Evolutionary conservation across 2,797 vertebrate genomes (phyloP).

Genomic region (Sebastes kiyomatsui): DNA sequence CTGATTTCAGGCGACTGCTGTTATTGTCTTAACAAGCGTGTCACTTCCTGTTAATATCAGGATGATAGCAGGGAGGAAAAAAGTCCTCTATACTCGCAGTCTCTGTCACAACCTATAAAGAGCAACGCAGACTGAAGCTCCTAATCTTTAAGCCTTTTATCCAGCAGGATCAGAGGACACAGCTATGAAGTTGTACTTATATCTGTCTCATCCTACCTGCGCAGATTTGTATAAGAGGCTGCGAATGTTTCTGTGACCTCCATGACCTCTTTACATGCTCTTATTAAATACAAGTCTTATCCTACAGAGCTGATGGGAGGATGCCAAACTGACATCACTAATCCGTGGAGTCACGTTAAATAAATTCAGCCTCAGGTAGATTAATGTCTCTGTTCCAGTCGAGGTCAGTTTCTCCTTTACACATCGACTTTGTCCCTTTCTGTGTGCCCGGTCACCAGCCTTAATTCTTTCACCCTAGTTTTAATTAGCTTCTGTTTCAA

Average conservation of each 20-base stretch:
- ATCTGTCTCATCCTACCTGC: conserved; percentile 5
- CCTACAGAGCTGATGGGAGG: conserved; percentile 15
- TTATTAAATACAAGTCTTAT: not conserved
- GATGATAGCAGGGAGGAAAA: conserved; percentile 15
- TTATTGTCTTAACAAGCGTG: conserved; percentile 67
- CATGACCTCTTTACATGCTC: not conserved
- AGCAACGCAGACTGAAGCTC: conserved; percentile 16
- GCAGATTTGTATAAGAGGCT: not conserved
- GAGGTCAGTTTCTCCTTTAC: conserved; percentile 11
- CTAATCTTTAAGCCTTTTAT: conserved; percentile 30
- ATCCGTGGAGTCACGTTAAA: conserved; percentile 20
- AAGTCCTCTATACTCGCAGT: conserved; percentile 17
- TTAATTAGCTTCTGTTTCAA: conserved; percentile 70
- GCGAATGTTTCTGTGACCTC: conserved; percentile 2
- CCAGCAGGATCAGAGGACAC: conserved; percentile 23
- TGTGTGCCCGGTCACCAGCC: conserved; percentile 5
- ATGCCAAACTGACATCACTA: conserved; percentile 26
- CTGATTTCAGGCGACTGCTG: conserved; percentile 61
- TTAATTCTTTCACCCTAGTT: conserved; percentile 36
- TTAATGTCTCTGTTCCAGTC: not conserved
- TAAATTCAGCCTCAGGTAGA: conserved; percentile 34
- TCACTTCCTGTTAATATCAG: conserved; percentile 68
- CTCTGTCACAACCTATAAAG: conserved; percentile 50
- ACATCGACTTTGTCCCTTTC: conserved; percentile 8
- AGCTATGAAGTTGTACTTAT: not conserved